Percentiles rank a stretch among this genome's conserved stretches.
Evolutionary conservation across 2,797 vertebrate species (phyloP).

Genomic region (Amniataba percoides): DNA sequence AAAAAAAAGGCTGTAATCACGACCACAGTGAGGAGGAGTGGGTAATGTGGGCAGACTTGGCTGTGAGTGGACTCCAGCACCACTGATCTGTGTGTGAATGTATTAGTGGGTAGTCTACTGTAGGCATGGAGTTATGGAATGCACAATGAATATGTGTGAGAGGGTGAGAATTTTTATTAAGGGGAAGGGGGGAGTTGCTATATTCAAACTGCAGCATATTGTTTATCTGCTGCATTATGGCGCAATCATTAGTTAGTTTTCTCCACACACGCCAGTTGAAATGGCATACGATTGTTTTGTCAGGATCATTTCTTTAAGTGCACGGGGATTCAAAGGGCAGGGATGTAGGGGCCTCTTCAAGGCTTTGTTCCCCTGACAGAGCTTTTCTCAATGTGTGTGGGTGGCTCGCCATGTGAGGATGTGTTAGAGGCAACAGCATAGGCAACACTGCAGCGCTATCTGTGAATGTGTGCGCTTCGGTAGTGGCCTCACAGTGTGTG

Average conservation of each 20-base stretch:
- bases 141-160: constrained; percentile 79
- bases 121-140: constrained; percentile 79
- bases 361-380: constrained; percentile 83
- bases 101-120: constrained; percentile 83
- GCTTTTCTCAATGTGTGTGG: constrained; percentile 84
- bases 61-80: constrained; percentile 83
- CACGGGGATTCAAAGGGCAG: constrained; percentile 76
- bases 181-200: constrained; percentile 49
- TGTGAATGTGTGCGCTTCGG: constrained; percentile 77
- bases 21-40: constrained; percentile 86
- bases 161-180: constrained; percentile 75
- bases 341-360: constrained; percentile 81
- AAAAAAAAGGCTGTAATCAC: constrained; percentile 83
- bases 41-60: constrained; percentile 87
- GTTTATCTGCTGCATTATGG: constrained; percentile 64
- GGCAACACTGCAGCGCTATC: constrained; percentile 74
- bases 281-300: constrained; percentile 60
- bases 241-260: constrained; percentile 42
- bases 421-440: constrained; percentile 81
- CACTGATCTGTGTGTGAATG: constrained; percentile 82
- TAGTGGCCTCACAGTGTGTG: constrained; percentile 71
- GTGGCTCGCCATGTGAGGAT: constrained; percentile 81
- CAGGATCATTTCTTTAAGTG: constrained; percentile 78
- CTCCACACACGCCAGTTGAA: constrained; percentile 50
- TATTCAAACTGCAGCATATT: constrained; percentile 68